Evolutionary conservation across 2,797 vertebrate genomes (phyloP).

Genomic region (Gallinago solitaria): DNA sequence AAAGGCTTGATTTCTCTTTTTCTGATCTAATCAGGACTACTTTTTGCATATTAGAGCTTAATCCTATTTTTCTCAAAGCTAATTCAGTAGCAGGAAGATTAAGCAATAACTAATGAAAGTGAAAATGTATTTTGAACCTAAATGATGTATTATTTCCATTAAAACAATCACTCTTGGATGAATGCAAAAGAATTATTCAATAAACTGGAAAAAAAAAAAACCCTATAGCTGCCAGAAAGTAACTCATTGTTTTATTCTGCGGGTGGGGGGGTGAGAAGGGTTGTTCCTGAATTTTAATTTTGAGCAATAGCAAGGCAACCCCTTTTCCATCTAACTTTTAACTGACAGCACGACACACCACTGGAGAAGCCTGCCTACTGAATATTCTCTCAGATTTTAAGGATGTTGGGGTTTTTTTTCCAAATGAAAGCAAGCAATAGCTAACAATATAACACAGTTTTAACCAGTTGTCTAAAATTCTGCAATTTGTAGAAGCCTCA

Average conservation of each 20-base stretch:
- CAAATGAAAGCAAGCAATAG: neutral
- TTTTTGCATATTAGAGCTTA: neutral
- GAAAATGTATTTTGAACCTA: neutral
- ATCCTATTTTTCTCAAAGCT: neutral
- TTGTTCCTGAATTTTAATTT: neutral
- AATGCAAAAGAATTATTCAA: neutral
- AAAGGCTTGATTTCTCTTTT: neutral
- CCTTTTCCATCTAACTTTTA: neutral
- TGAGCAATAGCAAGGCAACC: neutral
- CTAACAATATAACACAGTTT: neutral
- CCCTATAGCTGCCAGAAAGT: neutral
- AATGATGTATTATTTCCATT: neutral
- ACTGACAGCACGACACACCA: neutral
- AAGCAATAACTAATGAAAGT: neutral
- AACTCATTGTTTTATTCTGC: neutral
- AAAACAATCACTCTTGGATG: neutral
- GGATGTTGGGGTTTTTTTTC: neutral
- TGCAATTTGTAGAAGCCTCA: constrained; percentile 9
- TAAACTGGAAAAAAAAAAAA: neutral
- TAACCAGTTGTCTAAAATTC: neutral
- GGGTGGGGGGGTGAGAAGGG: no score
- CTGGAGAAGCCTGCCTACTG: neutral
- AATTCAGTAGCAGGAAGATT: neutral
- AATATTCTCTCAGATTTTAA: neutral
- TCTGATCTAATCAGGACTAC: neutral